Base-by-base conservation (phyloP, 2,113 vertebrate genomes). In the Morphnarchus princeps region DNA sequence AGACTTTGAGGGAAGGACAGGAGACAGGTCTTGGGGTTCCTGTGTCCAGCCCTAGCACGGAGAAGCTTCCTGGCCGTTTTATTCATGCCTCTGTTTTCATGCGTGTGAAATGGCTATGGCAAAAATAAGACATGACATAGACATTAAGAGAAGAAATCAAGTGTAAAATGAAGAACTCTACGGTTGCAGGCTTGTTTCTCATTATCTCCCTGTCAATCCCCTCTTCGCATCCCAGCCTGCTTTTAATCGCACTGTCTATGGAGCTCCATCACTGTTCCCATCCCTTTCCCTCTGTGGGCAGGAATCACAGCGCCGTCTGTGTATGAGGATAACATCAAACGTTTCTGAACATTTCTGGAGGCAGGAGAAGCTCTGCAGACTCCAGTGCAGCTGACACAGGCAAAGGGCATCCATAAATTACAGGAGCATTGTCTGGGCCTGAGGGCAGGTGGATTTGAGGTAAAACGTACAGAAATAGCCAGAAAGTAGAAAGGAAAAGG, bases 361-460 rank as follows among this genome's bases (percentile, higher is more conserved):
- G 71, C 55, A 78, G 54, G 29, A 80, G 63, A 58, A 86, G 63
- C 50, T 92, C 90, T 89, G 76, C 49, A 81, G 59, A 70, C 14
- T 78, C 72, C 72, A 29, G 34, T 16, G 36, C 71, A 50, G 49
- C 84, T 52, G 50, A 92, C 55, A 79, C 17, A 76, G 54, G 67
- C 62, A 88, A 90, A 93, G 67, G 42, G 42, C 83, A 93, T 73
- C 81, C 42, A 84, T 87, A 82, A 96, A 90, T 86, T 80, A 95
- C 52, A 82, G 57, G 24, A 86, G 32, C 72, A 87, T 40, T 63
- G 49, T 59, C 82, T 11, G 2, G 82, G 76, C 84, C 76, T 52
- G 72, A 87, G 80, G 76, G 78, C n/a, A 93, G 29, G 47, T 47
- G 26, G 32, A 83, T 59, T 34, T 66, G 80, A 84, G 42, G 31